Percentiles rank a stretch among this genome's conserved stretches.
Evolutionary conservation across 2,888 invertebrate genomes (phyloP).

Genomic region (Phyllotreta cruciferae): DNA sequence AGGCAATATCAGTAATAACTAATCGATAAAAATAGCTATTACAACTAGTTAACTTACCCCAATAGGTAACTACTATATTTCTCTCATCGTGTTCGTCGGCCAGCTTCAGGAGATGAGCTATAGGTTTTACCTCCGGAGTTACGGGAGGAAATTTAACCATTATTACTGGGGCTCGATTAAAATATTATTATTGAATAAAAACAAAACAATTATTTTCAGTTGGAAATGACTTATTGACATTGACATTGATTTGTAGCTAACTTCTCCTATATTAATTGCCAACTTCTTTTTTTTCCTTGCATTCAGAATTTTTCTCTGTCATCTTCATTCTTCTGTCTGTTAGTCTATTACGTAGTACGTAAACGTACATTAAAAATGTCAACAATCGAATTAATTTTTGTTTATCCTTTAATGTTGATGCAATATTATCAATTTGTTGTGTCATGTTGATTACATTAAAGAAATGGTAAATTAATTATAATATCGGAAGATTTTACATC

Average conservation of each 20-base stretch:
- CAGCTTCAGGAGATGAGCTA: constrained; percentile 91
- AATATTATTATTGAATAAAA: no score
- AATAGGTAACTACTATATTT: constrained; percentile 91
- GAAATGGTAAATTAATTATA: not conserved
- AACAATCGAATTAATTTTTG: no score
- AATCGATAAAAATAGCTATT: constrained; percentile 1
- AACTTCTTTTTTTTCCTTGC: no score
- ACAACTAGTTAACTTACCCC: constrained; percentile 68
- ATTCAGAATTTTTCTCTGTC: no score
- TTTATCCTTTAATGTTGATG: no score
- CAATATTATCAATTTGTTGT: no score
- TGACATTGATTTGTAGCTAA: constrained; percentile 8
- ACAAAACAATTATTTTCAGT: not conserved
- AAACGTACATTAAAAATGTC: no score
- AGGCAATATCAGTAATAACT: not conserved
- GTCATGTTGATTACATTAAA: no score
- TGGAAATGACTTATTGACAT: constrained; percentile 1
- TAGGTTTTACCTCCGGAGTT: constrained; percentile 79
- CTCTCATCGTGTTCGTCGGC: constrained; percentile 90
- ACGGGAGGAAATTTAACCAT: constrained; percentile 68
- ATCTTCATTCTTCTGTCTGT: not conserved
- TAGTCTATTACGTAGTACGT: not conserved
- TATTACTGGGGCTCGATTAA: not conserved
- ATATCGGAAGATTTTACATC: not conserved
- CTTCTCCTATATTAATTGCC: not conserved